phyloP scores from a whole-genome alignment of 2,113 vertebrate genomes.

The Gracilinanus agilis region DNA sequence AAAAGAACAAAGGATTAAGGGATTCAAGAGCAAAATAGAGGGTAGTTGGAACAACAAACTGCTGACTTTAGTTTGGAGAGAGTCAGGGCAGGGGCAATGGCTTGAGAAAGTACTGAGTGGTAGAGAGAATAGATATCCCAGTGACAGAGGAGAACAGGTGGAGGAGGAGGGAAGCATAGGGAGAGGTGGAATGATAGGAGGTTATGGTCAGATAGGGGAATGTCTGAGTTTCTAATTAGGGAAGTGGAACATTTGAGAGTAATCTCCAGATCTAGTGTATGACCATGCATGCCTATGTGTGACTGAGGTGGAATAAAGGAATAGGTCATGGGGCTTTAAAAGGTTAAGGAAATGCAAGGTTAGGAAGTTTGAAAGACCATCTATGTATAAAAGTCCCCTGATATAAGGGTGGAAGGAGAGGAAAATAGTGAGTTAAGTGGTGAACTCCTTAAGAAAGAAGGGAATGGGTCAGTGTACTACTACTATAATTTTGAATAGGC shows the following conservation, averaged over 20 bases:
- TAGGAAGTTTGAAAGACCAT: neutral
- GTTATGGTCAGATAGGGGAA: neutral
- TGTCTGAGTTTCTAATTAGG: slow-evolving; percentile 5
- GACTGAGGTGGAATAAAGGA: neutral
- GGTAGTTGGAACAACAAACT: slow-evolving; percentile 1
- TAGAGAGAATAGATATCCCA: neutral
- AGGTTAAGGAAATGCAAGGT: neutral
- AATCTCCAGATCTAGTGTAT: neutral
- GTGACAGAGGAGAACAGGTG: neutral
- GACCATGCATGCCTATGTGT: neutral
- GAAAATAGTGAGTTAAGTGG: neutral
- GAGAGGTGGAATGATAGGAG: neutral
- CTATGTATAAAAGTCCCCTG: neutral
- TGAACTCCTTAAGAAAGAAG: neutral
- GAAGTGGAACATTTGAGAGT: neutral
- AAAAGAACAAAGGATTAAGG: neutral
- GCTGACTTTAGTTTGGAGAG: neutral
- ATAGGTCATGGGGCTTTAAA: neutral
- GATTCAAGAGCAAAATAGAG: neutral
- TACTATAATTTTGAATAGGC: neutral
- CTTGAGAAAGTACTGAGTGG: neutral
- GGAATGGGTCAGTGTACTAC: neutral
- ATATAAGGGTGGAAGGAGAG: neutral
- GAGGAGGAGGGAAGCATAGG: neutral
- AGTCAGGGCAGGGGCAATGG: neutral